These are phyloP conservation scores for Stegostoma tigrinum DNA, from an alignment of 2,113 vertebrate genomes.

Conservation along the genomic window DNA sequence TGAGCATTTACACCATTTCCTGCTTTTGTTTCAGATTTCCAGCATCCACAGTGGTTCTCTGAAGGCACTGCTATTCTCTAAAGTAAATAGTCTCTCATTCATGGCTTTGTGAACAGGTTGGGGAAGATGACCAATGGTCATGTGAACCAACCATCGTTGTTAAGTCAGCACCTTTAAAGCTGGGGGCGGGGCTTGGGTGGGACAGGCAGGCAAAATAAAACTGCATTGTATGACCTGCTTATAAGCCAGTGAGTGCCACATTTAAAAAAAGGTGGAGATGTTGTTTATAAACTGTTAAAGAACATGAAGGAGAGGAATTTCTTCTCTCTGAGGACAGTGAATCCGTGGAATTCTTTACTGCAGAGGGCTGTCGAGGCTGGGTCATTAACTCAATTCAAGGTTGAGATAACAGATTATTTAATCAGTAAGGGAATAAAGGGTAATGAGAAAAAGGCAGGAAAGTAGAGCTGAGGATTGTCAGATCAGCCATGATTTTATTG, in stretches of 20 bases:
- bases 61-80: neutral
- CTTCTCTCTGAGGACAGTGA: too few relatives aligned
- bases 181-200: neutral
- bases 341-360: too few relatives aligned
- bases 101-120: neutral
- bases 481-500: too few relatives aligned
- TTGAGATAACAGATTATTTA: too few relatives aligned
- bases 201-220: neutral
- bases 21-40: neutral
- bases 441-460: too few relatives aligned
- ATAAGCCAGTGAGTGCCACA: neutral
- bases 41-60: neutral
- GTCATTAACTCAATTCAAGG: too few relatives aligned
- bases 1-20: neutral
- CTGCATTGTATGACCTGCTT: neutral
- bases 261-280: neutral
- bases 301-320: too few relatives aligned
- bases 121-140: neutral
- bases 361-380: too few relatives aligned
- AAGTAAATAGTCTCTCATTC: neutral
- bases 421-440: too few relatives aligned
- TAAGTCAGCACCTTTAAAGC: neutral
- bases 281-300: neutral
- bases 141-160: neutral
- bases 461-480: too few relatives aligned